Conservation (phyloP, 2,888 invertebrate genomes). For the Pterostichus madidus region DNA sequence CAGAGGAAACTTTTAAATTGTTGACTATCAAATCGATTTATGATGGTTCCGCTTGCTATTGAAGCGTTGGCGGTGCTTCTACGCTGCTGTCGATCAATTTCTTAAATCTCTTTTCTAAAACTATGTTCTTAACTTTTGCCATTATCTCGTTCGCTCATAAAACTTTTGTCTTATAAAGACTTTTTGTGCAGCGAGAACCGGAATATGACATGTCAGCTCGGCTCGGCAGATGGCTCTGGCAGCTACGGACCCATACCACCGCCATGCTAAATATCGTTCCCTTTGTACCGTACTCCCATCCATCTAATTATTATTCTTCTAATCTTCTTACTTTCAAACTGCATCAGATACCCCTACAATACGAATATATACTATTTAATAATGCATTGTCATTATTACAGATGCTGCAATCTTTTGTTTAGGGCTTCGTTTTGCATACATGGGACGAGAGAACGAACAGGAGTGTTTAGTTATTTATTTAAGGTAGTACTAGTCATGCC, state of each 20-base stretch:
- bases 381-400: constrained; percentile 38
- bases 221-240: constrained; percentile 30
- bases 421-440: not conserved
- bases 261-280: constrained; percentile 11
- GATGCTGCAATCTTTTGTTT: not conserved
- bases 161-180: constrained; percentile 67
- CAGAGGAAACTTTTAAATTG: constrained; percentile 63
- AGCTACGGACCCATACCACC: not conserved
- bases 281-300: not conserved
- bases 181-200: constrained; percentile 59
- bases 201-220: constrained; percentile 48
- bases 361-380: constrained; percentile 29
- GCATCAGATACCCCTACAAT: constrained; percentile 15
- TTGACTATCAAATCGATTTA: constrained; percentile 66
- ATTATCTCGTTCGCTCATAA: constrained; percentile 67
- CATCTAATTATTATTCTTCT: constrained; percentile 42
- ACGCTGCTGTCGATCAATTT: constrained; percentile 65
- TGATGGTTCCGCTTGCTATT: constrained; percentile 58
- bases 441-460: too few species aligned
- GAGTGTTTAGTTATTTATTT: too few species aligned
- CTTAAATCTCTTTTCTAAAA: constrained; percentile 65
- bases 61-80: constrained; percentile 47
- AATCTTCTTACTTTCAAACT: constrained; percentile 37
- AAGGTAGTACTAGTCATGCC: too few species aligned
- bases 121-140: constrained; percentile 67